These are phyloP conservation scores for Fregata magnificens DNA, from an alignment of 2,113 vertebrate species.

Conservation along the genomic window DNA sequence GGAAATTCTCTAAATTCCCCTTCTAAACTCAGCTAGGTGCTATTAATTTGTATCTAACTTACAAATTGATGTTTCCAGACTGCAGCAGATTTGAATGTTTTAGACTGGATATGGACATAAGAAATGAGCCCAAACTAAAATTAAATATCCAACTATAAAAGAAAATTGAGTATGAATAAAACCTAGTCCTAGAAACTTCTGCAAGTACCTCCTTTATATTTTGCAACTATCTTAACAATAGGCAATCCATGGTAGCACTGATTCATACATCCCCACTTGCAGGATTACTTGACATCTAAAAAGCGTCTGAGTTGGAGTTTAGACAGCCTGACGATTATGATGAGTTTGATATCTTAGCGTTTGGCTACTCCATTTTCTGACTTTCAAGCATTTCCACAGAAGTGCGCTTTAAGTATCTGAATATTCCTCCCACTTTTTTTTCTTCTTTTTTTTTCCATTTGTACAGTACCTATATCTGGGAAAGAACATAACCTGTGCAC, in stretches of 20 bases:
- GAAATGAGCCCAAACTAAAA: background rate
- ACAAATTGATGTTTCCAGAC: background rate
- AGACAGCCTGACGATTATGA: conserved; percentile 6
- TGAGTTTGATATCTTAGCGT: background rate
- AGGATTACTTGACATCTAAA: conserved; percentile 46
- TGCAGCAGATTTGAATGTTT: background rate
- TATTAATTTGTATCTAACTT: background rate
- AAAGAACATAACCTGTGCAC: conserved; percentile 4
- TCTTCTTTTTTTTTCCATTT: background rate
- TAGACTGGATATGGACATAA: background rate
- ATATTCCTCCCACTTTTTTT: conserved; percentile 7
- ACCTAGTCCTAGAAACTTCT: background rate
- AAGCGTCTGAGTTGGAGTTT: conserved; percentile 12
- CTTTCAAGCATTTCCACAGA: conserved; percentile 5
- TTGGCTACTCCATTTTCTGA: conserved; percentile 12
- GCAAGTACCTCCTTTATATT: background rate
- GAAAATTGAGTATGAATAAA: background rate
- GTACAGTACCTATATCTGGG: background rate
- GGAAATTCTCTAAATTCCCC: background rate
- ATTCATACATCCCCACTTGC: conserved; percentile 9
- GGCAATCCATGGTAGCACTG: conserved; percentile 14
- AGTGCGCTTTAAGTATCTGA: background rate
- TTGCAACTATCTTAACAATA: conserved; percentile 20
- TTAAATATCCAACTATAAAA: background rate
- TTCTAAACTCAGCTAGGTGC: background rate